Evolutionary conservation across 2,113 vertebrate genomes (phyloP), one percentile per base, ranked within the genome.

Genomic region (Carassius carassius): DNA sequence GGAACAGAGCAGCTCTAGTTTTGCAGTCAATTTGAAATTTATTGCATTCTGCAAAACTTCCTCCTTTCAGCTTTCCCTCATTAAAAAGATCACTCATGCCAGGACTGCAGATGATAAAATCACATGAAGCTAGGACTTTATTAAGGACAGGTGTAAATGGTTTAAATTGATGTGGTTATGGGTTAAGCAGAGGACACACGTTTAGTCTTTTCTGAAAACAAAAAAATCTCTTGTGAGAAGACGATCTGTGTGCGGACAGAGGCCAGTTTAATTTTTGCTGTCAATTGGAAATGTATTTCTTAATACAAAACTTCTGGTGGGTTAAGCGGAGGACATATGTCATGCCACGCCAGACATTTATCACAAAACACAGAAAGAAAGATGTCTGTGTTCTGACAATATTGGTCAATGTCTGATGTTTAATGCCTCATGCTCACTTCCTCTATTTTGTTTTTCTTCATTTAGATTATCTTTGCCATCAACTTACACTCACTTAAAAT

Each of bases 131-230:
- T 49, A 3, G 41, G 70, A 8, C n/a, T 49, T 14, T 73, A 47
- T 74, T 74, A 74, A 47, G n/a, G 72, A 74, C 72, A 74, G 72
- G 72, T 74, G 41, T 74, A 74, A 74, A 74, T 74, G 70, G 41
- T 74, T 74, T 74, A 47, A 49, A 47, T 47, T 49, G 47, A 25
- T 74, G 72, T 49, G n/a, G 72, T 25, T 49, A 16, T 6, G 12
- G 72, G 72, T 74, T 44, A 74, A 74, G 72, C 72, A 16, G 72
- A 49, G 72, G 72, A 74, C 72, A 44, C 21, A 10, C n/a, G 41
- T 73, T 73, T 23, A 16, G 72, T 74, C 41, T 16, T 47, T 74
- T 47, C 70, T 74, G 21, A 41, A 21, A 3, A 65, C 14, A 29
- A 29, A 37, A 37, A 37, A 37, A 58, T 58, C 54, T 13, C 70